These are phyloP conservation scores for Lepidurus packardi DNA, from an alignment of 1,140 invertebrate species.

Conservation along the genomic window DNA sequence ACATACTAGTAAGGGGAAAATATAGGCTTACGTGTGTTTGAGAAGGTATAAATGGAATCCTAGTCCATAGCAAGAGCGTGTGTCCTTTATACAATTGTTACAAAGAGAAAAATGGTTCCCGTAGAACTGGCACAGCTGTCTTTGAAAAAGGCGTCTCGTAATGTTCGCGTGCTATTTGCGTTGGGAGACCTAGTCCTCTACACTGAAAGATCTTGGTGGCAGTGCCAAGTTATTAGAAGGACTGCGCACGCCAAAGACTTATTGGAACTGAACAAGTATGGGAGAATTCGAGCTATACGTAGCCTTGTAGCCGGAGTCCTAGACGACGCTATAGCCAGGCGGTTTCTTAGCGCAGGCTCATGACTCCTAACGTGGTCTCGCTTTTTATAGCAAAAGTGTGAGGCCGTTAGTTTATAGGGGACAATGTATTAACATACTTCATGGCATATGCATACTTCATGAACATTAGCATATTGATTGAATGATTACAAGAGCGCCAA, in stretches of 20 bases:
- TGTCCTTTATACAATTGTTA: neutral
- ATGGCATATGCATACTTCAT: too few relatives aligned
- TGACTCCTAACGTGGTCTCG: neutral
- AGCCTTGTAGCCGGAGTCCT: neutral
- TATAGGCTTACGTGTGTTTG: neutral
- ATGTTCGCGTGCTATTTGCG: neutral
- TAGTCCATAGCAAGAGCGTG: neutral
- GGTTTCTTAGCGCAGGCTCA: neutral
- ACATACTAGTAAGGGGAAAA: neutral
- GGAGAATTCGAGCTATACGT: conserved; percentile 6
- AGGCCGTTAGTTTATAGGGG: neutral
- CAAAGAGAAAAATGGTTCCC: neutral
- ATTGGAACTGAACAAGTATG: neutral
- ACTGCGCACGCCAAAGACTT: neutral
- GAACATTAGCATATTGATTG: too few relatives aligned
- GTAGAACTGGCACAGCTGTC: neutral
- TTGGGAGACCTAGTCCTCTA: neutral
- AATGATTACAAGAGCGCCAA: neutral
- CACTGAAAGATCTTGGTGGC: neutral
- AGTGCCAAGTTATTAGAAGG: conserved; percentile 10
- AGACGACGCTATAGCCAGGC: neutral
- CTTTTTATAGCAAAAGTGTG: neutral
- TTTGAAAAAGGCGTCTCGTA: neutral
- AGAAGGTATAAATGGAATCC: neutral
- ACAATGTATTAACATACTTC: too few relatives aligned